Percentiles rank a stretch among this genome's conserved stretches.
Evolutionary conservation across 1,140 invertebrate species (phyloP).

Genomic region (Scaptodrosophila lebanonensis): DNA sequence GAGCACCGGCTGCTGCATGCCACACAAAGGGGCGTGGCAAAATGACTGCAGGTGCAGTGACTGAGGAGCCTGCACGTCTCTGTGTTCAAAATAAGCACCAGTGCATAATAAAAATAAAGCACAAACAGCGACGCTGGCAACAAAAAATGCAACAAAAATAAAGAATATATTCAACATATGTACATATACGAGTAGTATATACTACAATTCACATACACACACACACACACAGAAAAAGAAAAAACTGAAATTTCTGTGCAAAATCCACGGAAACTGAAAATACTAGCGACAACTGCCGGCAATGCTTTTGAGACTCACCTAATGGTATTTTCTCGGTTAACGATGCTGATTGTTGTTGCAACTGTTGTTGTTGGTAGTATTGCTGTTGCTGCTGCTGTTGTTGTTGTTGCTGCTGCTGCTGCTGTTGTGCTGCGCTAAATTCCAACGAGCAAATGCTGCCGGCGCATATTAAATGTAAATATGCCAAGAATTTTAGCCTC

Average conservation of each 20-base stretch:
- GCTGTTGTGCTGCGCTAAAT: slow-evolving; percentile 56
- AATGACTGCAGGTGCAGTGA: slow-evolving; percentile 71
- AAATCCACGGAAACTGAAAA: no score
- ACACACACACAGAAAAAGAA: slow-evolving; percentile 20
- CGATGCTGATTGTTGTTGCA: slow-evolving; percentile 55
- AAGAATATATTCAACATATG: slow-evolving; percentile 10
- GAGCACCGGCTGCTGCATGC: slow-evolving; percentile 18
- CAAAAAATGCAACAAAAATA: slow-evolving; percentile 7
- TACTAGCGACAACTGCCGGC: slow-evolving; percentile 47
- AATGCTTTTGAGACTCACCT: slow-evolving; percentile 64
- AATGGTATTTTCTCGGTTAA: slow-evolving; percentile 77
- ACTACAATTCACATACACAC: slow-evolving; percentile 4
- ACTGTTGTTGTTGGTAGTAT: slow-evolving; percentile 23
- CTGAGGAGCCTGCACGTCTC: slow-evolving; percentile 33
- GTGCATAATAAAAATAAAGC: slow-evolving; percentile 60
- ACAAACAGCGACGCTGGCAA: slow-evolving; percentile 4
- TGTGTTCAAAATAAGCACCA: slow-evolving; percentile 16
- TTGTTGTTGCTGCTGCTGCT: slow-evolving; percentile 29
- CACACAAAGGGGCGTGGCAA: slow-evolving; percentile 26
- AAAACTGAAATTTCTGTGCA: no score
- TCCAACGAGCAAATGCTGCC: slow-evolving; percentile 57
- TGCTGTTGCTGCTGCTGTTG: slow-evolving; percentile 30
- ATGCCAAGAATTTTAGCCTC: slow-evolving; percentile 68
- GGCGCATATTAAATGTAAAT: slow-evolving; percentile 74
- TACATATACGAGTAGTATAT: slow-evolving; percentile 1